Evolutionary conservation across 2,888 invertebrate species (phyloP).

Genomic region (Drepana falcataria): DNA sequence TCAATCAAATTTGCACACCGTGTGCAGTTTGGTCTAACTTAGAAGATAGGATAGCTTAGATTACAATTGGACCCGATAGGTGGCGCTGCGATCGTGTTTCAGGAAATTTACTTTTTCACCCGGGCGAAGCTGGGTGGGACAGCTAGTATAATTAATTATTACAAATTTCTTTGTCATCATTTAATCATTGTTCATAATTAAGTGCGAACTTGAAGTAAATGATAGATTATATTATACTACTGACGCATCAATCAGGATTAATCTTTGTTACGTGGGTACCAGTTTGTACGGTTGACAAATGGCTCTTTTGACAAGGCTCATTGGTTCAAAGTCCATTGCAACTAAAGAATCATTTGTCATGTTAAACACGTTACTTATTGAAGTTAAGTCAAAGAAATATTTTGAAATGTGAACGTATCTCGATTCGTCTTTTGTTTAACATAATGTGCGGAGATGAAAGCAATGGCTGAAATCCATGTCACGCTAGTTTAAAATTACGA

Average conservation of each 20-base stretch:
- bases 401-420: constrained; percentile 50
- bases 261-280: background rate
- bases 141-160: too few species aligned
- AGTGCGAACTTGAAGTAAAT: background rate
- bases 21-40: too few species aligned
- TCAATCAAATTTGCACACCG: too few species aligned
- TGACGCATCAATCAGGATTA: background rate
- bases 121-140: too few species aligned
- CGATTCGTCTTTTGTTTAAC: constrained; percentile 32
- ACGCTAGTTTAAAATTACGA: constrained; percentile 24
- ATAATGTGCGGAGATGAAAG: constrained; percentile 39
- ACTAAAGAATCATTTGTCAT: constrained; percentile 4
- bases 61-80: too few species aligned
- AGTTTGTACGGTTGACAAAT: background rate
- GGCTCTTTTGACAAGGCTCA: background rate
- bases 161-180: too few species aligned
- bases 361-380: constrained; percentile 3
- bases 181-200: background rate
- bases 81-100: too few species aligned
- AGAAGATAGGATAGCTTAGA: too few species aligned
- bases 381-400: constrained; percentile 37
- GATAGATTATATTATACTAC: background rate
- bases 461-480: constrained; percentile 32
- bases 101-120: too few species aligned
- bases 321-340: background rate